These are phyloP conservation scores for Perizoma affinitatum DNA, from an alignment of 2,888 invertebrate genomes.

Conservation along the genomic window DNA sequence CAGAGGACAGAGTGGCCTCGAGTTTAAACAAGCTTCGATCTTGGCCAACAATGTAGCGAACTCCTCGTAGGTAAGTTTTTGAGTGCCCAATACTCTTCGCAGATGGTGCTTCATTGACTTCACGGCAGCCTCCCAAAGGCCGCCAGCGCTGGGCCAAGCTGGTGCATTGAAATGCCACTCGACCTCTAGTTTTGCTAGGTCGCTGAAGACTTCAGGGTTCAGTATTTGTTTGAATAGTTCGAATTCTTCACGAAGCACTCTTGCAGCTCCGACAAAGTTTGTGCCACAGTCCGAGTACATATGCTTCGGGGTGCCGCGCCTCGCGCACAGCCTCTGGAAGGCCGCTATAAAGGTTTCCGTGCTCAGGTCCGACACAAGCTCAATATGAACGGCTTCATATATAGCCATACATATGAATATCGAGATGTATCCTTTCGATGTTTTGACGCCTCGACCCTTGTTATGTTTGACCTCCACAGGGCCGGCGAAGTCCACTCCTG, in stretches of 20 bases:
- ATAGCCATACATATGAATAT: constrained; percentile 30
- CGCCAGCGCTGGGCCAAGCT: not conserved
- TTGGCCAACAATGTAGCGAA: constrained; percentile 37
- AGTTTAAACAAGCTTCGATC: constrained; percentile 40
- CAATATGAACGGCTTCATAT: constrained; percentile 31
- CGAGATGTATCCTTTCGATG: constrained; percentile 8
- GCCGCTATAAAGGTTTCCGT: constrained; percentile 27
- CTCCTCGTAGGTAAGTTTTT: constrained; percentile 40
- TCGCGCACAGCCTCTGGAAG: constrained; percentile 24
- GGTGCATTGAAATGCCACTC: constrained; percentile 5
- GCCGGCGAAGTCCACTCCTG: constrained; percentile 1
- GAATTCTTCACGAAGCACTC: constrained; percentile 6
- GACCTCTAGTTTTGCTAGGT: not conserved
- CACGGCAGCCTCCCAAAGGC: constrained; percentile 2
- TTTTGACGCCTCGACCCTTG: constrained; percentile 1
- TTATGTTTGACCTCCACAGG: not conserved
- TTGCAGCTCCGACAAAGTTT: constrained; percentile 33
- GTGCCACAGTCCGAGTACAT: constrained; percentile 32
- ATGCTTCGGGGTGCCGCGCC: constrained; percentile 31
- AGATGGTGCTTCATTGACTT: constrained; percentile 26
- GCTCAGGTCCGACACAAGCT: constrained; percentile 31
- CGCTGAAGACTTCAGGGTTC: not conserved
- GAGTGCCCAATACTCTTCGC: constrained; percentile 37
- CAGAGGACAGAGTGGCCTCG: constrained; percentile 37
- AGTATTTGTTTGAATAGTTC: not conserved